A percentile compares a stretch with the other conserved stretches of the same genome.
These are phyloP conservation scores for Charina bottae DNA, from an alignment of 2,113 vertebrate genomes.

Conservation along the genomic window DNA sequence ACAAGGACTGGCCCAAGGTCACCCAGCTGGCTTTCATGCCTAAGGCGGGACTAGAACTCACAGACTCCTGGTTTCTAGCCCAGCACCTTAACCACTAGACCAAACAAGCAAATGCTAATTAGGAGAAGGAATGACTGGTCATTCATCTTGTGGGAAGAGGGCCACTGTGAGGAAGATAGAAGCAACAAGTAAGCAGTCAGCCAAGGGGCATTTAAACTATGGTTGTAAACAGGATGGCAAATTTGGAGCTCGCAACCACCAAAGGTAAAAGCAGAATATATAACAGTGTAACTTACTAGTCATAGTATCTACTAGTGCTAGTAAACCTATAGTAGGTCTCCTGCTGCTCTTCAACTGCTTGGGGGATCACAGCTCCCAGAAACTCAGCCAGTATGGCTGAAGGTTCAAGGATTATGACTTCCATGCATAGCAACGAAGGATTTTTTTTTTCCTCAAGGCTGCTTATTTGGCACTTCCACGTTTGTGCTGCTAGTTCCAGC, in stretches of 20 bases:
- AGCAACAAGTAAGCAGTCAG: not conserved
- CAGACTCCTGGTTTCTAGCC: no score
- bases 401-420: not conserved
- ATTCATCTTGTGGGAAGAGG: not conserved
- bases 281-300: not conserved
- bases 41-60: no score
- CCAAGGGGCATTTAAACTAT: not conserved
- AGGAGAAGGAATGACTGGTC: no score
- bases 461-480: no score
- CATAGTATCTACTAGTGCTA: not conserved
- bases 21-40: no score
- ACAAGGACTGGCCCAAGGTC: no score
- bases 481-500: not conserved
- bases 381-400: not conserved
- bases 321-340: not conserved
- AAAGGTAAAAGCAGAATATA: not conserved
- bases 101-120: no score
- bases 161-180: not conserved
- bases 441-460: not conserved
- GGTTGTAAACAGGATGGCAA: not conserved
- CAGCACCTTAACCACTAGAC: no score
- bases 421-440: not conserved
- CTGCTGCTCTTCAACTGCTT: not conserved
- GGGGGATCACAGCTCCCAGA: not conserved
- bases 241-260: not conserved